A percentile compares a stretch with the other conserved stretches of the same genome.
These are phyloP conservation scores for Pseudomyrmex flavicornis DNA, from an alignment of 1,140 invertebrate genomes.

Conservation along the genomic window DNA sequence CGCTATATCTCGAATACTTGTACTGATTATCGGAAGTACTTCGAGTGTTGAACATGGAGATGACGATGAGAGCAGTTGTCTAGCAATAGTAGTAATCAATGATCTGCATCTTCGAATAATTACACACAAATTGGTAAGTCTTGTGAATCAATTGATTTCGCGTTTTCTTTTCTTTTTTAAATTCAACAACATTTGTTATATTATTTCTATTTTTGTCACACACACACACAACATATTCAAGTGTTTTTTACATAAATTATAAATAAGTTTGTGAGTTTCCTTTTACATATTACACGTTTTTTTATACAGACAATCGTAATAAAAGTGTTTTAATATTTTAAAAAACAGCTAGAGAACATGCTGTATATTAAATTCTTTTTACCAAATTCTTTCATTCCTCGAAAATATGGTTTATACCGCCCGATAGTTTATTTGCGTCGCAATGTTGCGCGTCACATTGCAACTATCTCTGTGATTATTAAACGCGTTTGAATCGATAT, in stretches of 20 bases:
- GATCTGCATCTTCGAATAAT: conserved; percentile 52
- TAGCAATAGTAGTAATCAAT: conserved; percentile 49
- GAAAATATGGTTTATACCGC: conserved; percentile 11
- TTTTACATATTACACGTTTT: too few relatives aligned
- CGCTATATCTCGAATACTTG: conserved; percentile 44
- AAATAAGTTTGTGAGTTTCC: too few relatives aligned
- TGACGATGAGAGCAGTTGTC: conserved; percentile 62
- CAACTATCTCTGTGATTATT: conserved; percentile 26
- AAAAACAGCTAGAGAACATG: neutral
- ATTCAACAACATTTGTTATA: neutral
- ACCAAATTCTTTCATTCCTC: conserved; percentile 5
- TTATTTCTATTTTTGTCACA: too few relatives aligned
- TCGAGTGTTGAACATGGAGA: conserved; percentile 61
- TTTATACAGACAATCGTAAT: neutral
- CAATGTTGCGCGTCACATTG: conserved; percentile 5
- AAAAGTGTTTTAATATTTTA: conserved; percentile 10
- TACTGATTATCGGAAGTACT: conserved; percentile 68
- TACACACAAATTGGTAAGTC: conserved; percentile 26
- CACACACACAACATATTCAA: too few relatives aligned
- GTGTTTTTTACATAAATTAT: too few relatives aligned
- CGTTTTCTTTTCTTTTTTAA: neutral
- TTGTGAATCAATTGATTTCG: conserved; percentile 37
- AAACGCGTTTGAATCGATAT: conserved; percentile 8
- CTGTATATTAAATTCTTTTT: conserved; percentile 29
- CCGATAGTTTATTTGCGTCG: neutral